A percentile compares a stretch with the other conserved stretches of the same genome.
phyloP scores from a whole-genome alignment of 2,797 vertebrate genomes.

The Sebastes oblongus region DNA sequence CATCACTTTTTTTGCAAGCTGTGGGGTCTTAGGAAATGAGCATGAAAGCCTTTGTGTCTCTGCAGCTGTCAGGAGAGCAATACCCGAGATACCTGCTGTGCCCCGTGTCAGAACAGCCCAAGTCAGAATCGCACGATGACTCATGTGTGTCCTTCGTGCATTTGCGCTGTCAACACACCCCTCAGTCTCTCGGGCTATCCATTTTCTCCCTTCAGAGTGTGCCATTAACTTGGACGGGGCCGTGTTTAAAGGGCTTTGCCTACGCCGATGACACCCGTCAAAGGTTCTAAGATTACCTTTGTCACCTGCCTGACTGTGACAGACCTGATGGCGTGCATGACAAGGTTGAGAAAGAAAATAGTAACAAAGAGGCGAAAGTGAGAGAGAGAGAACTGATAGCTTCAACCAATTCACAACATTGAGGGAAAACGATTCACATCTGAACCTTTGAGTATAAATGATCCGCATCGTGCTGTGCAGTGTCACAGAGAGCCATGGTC shows the following conservation, averaged over 20 bases:
- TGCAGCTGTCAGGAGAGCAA: conserved; percentile 22
- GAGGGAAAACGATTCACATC: conserved; percentile 5
- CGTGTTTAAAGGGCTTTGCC: conserved; percentile 75
- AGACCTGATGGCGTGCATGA: conserved; percentile 58
- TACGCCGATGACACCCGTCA: conserved; percentile 72
- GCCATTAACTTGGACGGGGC: conserved; percentile 69
- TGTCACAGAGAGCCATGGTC: neutral
- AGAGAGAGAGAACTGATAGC: conserved; percentile 16
- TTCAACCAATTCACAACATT: neutral
- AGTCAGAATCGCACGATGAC: conserved; percentile 37
- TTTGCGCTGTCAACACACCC: conserved; percentile 53
- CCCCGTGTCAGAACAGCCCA: conserved; percentile 36
- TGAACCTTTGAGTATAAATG: neutral
- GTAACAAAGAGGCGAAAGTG: conserved; percentile 30
- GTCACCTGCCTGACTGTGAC: conserved; percentile 63
- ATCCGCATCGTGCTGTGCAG: neutral
- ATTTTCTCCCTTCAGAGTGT: conserved; percentile 61
- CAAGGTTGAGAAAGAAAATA: conserved; percentile 54
- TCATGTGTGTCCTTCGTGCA: conserved; percentile 32
- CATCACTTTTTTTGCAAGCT: conserved; percentile 15
- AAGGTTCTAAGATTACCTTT: conserved; percentile 71
- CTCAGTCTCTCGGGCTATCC: conserved; percentile 52
- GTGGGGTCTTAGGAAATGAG: conserved; percentile 42
- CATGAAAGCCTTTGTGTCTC: conserved; percentile 28
- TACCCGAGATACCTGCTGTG: conserved; percentile 39